phyloP scores from a whole-genome alignment of 2,797 vertebrate species.

The Buphagus erythrorhynchus region DNA sequence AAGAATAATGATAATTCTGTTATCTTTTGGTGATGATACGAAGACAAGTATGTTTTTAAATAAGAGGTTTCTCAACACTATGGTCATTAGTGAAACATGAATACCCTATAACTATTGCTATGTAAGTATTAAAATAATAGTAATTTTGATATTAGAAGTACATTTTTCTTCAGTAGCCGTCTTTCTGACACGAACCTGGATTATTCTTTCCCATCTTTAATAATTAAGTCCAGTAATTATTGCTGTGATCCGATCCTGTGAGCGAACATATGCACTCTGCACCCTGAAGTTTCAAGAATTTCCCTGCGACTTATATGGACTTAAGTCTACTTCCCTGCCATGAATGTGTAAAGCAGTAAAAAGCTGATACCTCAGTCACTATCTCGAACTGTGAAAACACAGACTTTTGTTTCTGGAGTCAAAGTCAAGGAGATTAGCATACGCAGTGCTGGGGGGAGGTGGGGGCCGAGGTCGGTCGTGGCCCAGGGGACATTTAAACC shows the following conservation, averaged over 20 bases:
- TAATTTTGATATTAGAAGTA: not conserved
- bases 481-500: not conserved
- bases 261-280: accelerated
- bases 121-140: not conserved
- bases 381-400: not conserved
- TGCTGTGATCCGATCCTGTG: no score
- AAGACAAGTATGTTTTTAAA: not conserved
- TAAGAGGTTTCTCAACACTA: not conserved
- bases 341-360: accelerated
- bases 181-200: not conserved
- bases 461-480: accelerated
- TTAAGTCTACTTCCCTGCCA: not conserved
- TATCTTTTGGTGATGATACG: not conserved
- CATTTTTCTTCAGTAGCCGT: not conserved
- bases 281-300: not conserved
- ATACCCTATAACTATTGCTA: not conserved
- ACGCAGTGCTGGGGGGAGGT: accelerated
- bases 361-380: not conserved
- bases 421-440: not conserved
- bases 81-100: accelerated
- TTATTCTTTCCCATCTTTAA: not conserved
- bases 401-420: not conserved
- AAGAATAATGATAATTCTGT: not conserved
- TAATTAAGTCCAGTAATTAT: not conserved
- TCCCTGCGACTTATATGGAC: accelerated